Conservation (phyloP, 2,797 vertebrate species). For the Dendrocincla fuliginosa region DNA sequence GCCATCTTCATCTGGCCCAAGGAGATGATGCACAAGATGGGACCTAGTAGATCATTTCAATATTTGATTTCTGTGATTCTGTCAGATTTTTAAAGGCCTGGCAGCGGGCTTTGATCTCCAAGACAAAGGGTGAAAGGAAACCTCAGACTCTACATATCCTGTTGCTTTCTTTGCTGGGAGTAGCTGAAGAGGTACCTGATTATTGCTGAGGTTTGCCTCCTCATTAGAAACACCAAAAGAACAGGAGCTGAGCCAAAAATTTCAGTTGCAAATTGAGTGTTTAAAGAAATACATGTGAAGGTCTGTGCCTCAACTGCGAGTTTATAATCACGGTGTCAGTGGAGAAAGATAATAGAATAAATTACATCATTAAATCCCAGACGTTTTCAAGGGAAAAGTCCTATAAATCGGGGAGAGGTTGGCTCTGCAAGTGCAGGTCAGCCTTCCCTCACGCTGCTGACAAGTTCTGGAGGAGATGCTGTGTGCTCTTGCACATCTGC, state of each 20-base stretch:
- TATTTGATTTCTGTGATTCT: slow-evolving; percentile 38
- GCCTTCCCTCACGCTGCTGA: background rate
- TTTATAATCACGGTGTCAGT: slow-evolving; percentile 26
- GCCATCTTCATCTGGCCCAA: background rate
- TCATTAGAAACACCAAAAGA: slow-evolving; percentile 12
- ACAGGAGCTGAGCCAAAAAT: background rate
- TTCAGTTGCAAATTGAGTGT: slow-evolving; percentile 12
- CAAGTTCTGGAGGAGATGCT: background rate
- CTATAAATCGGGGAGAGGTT: background rate
- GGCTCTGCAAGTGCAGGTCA: background rate
- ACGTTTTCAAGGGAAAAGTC: background rate
- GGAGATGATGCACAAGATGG: background rate
- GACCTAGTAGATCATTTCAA: background rate
- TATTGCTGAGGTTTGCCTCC: slow-evolving; percentile 1
- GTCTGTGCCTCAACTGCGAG: background rate
- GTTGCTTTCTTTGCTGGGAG: slow-evolving; percentile 12
- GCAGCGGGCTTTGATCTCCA: slow-evolving; percentile 14
- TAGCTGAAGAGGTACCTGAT: slow-evolving; percentile 1
- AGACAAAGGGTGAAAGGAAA: slow-evolving; percentile 5
- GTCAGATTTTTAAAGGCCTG: slow-evolving; percentile 14
- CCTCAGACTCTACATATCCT: background rate
- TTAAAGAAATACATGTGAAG: background rate
- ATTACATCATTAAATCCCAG: background rate
- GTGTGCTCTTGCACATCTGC: background rate
- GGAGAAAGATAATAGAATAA: background rate